Percentiles rank a stretch among this genome's conserved stretches.
Conservation (phyloP, 2,888 invertebrate species). For the Chloroclysta siterata region DNA sequence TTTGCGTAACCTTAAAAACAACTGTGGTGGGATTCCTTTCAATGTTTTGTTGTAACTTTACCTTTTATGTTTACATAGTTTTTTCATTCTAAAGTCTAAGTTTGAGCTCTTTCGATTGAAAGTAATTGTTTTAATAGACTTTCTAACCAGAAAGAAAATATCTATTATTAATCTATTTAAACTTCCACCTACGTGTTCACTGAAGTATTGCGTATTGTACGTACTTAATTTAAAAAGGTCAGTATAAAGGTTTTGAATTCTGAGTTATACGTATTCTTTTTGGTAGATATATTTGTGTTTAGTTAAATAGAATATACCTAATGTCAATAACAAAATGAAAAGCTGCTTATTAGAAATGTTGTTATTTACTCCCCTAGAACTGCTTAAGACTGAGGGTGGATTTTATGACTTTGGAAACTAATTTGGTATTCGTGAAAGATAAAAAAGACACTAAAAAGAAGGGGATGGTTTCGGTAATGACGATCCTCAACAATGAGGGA, state of each 20-base stretch:
- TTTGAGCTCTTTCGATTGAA: background rate
- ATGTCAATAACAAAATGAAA: no score
- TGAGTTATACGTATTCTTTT: constrained; percentile 22
- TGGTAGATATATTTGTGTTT: no score
- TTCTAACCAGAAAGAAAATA: background rate
- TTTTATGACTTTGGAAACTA: no score
- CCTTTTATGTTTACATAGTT: background rate
- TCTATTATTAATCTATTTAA: background rate
- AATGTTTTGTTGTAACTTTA: background rate
- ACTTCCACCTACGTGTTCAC: constrained; percentile 27
- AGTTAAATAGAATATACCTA: no score
- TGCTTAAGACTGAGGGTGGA: no score
- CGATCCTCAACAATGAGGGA: no score
- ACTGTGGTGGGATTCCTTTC: background rate
- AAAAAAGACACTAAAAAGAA: no score
- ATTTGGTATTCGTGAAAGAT: no score
- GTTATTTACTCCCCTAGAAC: no score
- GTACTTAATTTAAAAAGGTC: constrained; percentile 35
- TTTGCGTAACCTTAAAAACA: background rate
- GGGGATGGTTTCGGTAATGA: no score
- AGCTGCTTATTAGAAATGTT: no score
- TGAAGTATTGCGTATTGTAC: constrained; percentile 27
- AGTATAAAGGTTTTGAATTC: constrained; percentile 32
- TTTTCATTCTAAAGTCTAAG: background rate
- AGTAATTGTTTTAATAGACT: constrained; percentile 20